A percentile compares a stretch with the other conserved stretches of the same genome.
Conservation (phyloP, 2,797 vertebrate genomes). For the Onychomys torridus region DNA sequence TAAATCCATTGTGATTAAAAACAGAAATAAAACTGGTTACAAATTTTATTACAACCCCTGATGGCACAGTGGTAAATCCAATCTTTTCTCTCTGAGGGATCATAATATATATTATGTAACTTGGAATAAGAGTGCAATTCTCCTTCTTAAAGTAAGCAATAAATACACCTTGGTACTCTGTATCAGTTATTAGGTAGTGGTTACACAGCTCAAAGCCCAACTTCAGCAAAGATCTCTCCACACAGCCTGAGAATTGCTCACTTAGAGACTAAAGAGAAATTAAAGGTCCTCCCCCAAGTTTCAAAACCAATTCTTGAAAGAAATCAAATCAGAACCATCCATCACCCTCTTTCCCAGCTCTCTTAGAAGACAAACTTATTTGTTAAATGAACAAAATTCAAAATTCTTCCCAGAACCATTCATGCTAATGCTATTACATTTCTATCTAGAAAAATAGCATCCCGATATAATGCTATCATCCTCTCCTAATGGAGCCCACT, state of each 20-base stretch:
- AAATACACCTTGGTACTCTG: neutral
- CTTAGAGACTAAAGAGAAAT: conserved; percentile 13
- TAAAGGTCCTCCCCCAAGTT: conserved; percentile 46
- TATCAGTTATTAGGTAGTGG: neutral
- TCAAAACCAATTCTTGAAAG: conserved; percentile 42
- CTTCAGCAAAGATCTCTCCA: neutral
- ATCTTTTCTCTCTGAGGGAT: neutral
- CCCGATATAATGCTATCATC: neutral
- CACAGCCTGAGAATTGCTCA: neutral
- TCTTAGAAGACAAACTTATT: neutral
- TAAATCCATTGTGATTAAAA: neutral
- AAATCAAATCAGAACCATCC: conserved; percentile 48
- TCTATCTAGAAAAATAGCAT: neutral
- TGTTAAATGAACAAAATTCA: conserved; percentile 10
- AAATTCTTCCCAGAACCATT: neutral
- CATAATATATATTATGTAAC: neutral
- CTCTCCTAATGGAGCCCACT: neutral
- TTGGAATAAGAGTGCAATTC: neutral
- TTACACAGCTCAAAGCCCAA: neutral
- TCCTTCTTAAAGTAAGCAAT: conserved; percentile 13
- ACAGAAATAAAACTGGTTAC: neutral
- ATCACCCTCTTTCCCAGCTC: neutral
- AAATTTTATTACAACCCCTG: neutral
- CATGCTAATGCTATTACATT: neutral
- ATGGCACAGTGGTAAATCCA: neutral